Evolutionary conservation across 2,113 vertebrate genomes (phyloP).

Genomic region (Zeus faber): DNA sequence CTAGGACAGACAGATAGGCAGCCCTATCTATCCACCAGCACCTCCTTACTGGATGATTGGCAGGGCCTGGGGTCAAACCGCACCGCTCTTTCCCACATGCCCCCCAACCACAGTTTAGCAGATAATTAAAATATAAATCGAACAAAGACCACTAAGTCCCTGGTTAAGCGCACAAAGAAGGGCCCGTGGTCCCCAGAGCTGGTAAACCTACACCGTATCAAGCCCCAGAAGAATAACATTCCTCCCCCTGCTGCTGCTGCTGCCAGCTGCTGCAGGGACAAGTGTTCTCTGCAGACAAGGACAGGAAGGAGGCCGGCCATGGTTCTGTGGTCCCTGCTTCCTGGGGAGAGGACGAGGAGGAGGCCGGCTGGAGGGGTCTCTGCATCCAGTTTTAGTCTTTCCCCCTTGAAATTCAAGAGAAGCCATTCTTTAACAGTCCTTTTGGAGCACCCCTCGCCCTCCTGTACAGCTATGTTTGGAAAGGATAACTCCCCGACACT

Average conservation of each 20-base stretch:
- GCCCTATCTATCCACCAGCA: no score
- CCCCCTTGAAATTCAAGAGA: no score
- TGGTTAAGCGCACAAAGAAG: conserved; percentile 68
- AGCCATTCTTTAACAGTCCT: no score
- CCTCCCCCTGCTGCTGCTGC: conserved; percentile 19
- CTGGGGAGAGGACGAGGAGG: no score
- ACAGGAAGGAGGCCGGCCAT: no score
- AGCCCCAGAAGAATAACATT: conserved; percentile 62
- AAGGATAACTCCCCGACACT: conserved; percentile 28
- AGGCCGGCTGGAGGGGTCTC: no score
- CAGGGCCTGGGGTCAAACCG: conserved; percentile 47
- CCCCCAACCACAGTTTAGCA: conserved; percentile 74
- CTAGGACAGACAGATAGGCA: no score
- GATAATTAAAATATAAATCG: conserved; percentile 79
- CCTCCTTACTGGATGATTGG: conserved; percentile 64
- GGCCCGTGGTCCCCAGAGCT: conserved; percentile 50
- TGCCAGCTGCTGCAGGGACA: conserved; percentile 64
- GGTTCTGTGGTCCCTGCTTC: no score
- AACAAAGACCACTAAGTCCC: conserved; percentile 64
- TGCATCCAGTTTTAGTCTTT: no score
- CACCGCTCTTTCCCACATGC: conserved; percentile 63
- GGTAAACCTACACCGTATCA: conserved; percentile 67
- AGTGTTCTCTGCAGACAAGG: conserved; percentile 23
- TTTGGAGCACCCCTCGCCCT: no score
- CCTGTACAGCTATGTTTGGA: conserved; percentile 41